Percentiles rank a stretch among this genome's conserved stretches.
These are phyloP conservation scores for Ammospiza nelsoni DNA, from an alignment of 2,113 vertebrate genomes.

Conservation along the genomic window DNA sequence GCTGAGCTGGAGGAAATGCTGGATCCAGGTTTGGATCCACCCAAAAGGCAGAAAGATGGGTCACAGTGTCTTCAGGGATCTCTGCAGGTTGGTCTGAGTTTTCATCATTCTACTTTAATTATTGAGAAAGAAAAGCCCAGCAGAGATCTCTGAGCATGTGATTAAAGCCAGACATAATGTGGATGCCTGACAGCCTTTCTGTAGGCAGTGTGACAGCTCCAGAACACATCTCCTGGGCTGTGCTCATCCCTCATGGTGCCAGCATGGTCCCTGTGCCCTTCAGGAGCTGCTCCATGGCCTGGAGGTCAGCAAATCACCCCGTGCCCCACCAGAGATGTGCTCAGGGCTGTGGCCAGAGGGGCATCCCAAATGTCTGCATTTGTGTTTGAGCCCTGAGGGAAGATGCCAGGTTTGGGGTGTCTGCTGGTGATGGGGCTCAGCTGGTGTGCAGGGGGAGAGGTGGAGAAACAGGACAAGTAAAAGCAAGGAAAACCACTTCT, in stretches of 20 bases:
- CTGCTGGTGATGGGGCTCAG: neutral
- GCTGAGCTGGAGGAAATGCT: neutral
- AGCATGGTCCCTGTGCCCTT: rapidly evolving
- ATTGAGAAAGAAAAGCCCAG: neutral
- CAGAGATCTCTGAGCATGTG: neutral
- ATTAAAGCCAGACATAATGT: neutral
- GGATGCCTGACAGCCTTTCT: neutral
- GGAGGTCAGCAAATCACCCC: rapidly evolving
- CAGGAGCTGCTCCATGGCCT: rapidly evolving
- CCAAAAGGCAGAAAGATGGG: neutral
- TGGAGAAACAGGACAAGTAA: neutral
- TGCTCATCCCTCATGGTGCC: rapidly evolving
- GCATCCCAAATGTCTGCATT: rapidly evolving
- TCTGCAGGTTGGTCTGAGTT: neutral
- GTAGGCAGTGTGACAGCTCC: neutral
- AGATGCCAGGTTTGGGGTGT: neutral
- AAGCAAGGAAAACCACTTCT: neutral
- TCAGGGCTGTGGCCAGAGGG: neutral
- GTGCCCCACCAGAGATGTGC: rapidly evolving
- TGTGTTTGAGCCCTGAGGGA: neutral
- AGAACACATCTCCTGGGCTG: neutral
- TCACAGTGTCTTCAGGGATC: neutral
- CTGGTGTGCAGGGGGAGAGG: rapidly evolving
- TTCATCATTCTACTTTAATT: neutral
- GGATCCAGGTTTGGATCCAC: neutral